Percentiles rank a stretch among this genome's conserved stretches.
Conservation (phyloP, 35 echinoderm and acorn worm genomes). For the Chiridota heheva region DNA sequence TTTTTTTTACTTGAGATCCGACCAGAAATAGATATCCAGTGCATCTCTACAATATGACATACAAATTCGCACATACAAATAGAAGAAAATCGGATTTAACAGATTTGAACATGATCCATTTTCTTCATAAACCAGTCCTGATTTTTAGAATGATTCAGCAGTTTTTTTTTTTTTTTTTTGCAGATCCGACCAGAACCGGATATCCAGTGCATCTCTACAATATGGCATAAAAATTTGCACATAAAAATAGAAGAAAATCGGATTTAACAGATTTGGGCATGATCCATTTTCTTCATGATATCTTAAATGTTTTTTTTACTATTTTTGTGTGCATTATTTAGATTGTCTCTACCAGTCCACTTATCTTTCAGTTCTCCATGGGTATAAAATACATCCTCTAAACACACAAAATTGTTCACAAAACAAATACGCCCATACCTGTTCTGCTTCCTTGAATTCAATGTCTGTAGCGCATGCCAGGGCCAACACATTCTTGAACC, state of each 20-base stretch:
- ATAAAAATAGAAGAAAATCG: neutral
- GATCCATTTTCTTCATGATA: neutral
- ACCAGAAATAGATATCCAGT: no score
- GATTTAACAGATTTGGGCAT: neutral
- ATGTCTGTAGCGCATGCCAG: constrained; percentile 86
- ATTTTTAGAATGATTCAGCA: no score
- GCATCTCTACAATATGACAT: no score
- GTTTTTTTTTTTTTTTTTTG: no score
- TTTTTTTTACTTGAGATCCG: no score
- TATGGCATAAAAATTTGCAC: no score
- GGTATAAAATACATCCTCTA: neutral
- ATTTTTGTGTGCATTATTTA: neutral
- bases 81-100: neutral
- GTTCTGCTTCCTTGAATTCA: constrained; percentile 91
- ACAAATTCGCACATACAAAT: neutral
- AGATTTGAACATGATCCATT: neutral
- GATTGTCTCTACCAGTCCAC: neutral
- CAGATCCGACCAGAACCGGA: no score
- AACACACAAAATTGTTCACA: neutral
- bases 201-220: no score
- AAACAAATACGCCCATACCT: constrained; percentile 45
- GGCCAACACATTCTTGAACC: constrained; percentile 92
- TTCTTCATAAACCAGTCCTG: no score
- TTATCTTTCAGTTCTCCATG: neutral
- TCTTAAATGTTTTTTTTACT: neutral